Evolutionary conservation across 2,113 vertebrate species (phyloP).

Genomic region (Hucho hucho): DNA sequence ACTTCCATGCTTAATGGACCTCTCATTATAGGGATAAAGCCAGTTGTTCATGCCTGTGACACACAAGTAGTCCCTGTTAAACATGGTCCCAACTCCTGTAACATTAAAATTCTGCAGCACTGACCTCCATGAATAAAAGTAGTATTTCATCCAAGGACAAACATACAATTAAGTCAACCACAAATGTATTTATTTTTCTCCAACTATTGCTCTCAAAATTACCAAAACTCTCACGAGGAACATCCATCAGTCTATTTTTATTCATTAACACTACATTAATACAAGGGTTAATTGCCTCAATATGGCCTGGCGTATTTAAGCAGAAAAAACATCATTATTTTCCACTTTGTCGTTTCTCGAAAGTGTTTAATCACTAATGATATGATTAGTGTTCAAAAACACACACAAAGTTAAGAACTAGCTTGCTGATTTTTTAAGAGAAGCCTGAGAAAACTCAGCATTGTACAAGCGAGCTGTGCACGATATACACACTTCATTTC

Average conservation of each 20-base stretch:
- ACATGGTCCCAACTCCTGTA: background rate
- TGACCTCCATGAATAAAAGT: constrained; percentile 11
- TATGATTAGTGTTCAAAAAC: constrained; percentile 46
- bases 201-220: constrained; percentile 30
- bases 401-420: constrained; percentile 22
- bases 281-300: constrained; percentile 28
- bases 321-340: constrained; percentile 59
- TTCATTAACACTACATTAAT: constrained; percentile 54
- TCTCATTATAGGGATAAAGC: background rate
- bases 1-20: no score
- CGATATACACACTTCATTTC: constrained; percentile 57
- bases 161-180: constrained; percentile 20
- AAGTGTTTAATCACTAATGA: constrained; percentile 58
- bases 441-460: constrained; percentile 46
- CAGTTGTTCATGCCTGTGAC: constrained; percentile 1
- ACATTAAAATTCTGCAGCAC: constrained; percentile 11
- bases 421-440: constrained; percentile 31
- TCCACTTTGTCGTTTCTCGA: constrained; percentile 42
- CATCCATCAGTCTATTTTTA: constrained; percentile 37
- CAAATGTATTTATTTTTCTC: constrained; percentile 50
- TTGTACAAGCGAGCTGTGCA: constrained; percentile 34
- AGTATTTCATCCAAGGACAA: constrained; percentile 23
- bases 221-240: constrained; percentile 18
- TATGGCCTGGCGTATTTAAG: constrained; percentile 23
- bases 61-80: constrained; percentile 14